Evolutionary conservation across 2,113 vertebrate genomes (phyloP).

Genomic region (Vireo altiloquus): DNA sequence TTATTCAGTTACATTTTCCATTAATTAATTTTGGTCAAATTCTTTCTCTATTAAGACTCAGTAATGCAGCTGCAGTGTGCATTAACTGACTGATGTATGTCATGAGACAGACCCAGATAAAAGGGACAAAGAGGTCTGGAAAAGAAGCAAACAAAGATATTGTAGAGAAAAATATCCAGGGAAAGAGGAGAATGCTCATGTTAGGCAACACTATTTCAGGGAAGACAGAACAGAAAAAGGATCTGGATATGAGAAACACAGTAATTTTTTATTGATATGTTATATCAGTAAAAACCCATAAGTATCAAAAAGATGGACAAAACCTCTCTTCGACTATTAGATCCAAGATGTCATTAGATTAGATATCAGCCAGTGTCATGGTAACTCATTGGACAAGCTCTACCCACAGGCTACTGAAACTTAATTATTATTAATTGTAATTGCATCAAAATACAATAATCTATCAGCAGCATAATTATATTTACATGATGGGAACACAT

Average conservation of each 20-base stretch:
- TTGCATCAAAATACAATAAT: background rate
- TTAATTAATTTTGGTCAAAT: slow-evolving; percentile 23
- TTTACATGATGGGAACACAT: background rate
- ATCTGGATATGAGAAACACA: background rate
- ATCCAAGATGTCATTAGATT: no score
- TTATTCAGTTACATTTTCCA: slow-evolving; percentile 17
- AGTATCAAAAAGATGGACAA: background rate
- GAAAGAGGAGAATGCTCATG: background rate
- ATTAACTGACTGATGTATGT: background rate
- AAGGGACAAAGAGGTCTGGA: background rate
- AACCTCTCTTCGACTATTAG: background rate
- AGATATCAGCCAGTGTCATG: background rate
- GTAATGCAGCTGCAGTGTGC: background rate
- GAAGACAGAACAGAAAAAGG: background rate
- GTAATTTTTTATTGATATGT: fast-evolving
- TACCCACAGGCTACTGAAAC: background rate
- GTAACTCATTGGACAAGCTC: background rate
- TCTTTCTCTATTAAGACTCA: background rate
- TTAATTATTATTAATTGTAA: background rate
- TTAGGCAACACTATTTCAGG: background rate
- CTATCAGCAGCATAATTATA: background rate
- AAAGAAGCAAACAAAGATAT: background rate
- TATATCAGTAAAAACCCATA: background rate
- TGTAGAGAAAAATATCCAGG: background rate
- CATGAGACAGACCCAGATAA: background rate